Base-by-base conservation (phyloP, 1,140 invertebrate species). In the Drosophila prosaltans region DNA sequence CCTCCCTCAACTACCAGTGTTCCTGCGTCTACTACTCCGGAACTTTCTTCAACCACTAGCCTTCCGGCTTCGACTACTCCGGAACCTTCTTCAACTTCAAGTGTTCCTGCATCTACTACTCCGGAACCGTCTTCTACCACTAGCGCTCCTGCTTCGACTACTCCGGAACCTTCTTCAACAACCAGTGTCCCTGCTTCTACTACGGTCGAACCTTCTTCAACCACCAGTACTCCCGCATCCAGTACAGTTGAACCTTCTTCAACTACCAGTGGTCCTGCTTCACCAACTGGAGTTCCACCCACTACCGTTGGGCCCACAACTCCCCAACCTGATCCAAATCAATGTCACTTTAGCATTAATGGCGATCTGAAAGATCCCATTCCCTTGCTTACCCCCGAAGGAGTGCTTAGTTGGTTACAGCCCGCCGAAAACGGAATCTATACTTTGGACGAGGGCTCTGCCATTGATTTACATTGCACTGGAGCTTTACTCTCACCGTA, bases 391-490 rank as follows among this genome's bases (percentile, higher is more conserved):
- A 86, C 76, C 0, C 72, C 77, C 2, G 54, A 73, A 9, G 80
- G 74, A 26, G 72, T 69, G 8, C 72, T 89, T 0, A 89, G 72
- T 24, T 89, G 86, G 80, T 51, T 90, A 21, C 6, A 72, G 9
- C 73, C 86, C 8, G 57, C 82, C n/a, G 72, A 76, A 32, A 24
- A 32, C 9, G 86, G 86, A 0, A 3, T 40, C 9, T 90, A 86
- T 7, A 68, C 21, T 6, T 16, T 90, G 0, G 69, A 82, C 1
- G 66, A 80, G 2, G 86, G 79, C 1, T 48, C 57, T 7, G 65
- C 78, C 55, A 70, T 90, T 8, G 86, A 90, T n/a, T 39, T 90
- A 2, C 81, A 90, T 2, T 90, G 86, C 57, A 86, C 86, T 1
- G 74, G 79, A 8, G 79, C 75, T 2, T 24, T 90, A 28, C 55